Evolutionary conservation across 2,113 vertebrate genomes (phyloP), one percentile per base, ranked within the genome.

Genomic region (Nansenia antarctica): DNA sequence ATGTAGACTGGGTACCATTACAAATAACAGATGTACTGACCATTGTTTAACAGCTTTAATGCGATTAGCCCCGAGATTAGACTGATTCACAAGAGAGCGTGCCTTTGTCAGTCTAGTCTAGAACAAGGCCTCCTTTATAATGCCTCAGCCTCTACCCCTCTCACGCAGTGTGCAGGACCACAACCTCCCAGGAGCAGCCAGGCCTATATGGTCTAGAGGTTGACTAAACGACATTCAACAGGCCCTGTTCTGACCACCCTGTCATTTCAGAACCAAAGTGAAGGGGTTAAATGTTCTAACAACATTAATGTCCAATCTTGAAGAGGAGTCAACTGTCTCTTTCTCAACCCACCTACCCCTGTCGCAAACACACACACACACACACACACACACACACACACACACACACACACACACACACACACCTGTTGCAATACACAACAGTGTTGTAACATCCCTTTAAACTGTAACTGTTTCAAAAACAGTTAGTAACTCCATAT

Each of bases 51-150:
- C 42, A 54, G 47, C 24, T 76, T 47, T 90, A 88, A 89, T 83
- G 70, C 6, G 82, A 89, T 92, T 88, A 91, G 55, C 69, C 31
- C 9, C 52, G 24, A 54, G 68, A 78, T 82, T 73, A 76, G 27
- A 53, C 27, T 42, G 30, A 69, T 62, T 76, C 66, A 58, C 9
- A 8, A n/a, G 26, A 35, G 47, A 64, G 53, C 26, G 9, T 27
- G 11, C 37, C n/a, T 55, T 32, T 27, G 18, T 72, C 26, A 26
- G 22, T 29, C 53, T 55, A 67, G 66, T 42, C 27, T 27, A 27
- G 27, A 59, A 71, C 67, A 70, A 73, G 22, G 52, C n/a, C 49
- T 64, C n/a, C 54, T 22, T 62, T 55, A 65, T 59, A 12, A 12
- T 2, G 31, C 49, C 26, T n/a, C 15, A 24, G 11, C 4, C 24